Evolutionary conservation across 2,888 invertebrate genomes (phyloP), one percentile per base, ranked within the genome.

Genomic region (Drosophila melanosoma): DNA sequence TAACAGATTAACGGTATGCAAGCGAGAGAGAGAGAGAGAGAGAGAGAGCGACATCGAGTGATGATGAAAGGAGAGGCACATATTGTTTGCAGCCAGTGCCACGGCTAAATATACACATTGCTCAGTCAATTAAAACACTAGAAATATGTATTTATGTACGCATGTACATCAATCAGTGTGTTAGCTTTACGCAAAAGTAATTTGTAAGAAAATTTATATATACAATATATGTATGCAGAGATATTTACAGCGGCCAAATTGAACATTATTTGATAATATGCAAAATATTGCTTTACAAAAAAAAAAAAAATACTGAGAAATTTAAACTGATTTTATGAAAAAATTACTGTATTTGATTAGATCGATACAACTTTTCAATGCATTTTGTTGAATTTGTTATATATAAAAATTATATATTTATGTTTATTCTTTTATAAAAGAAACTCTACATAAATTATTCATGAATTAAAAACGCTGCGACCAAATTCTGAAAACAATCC

Each of bases 111-210:
- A 76, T 69, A 69, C 66, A 65, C 69, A 73, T 54, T 81, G 79
- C 68, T 73, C 81, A 77, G 79, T 79, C 81, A 79, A 77, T 79
- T 81, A 81, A 78, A 76, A 75, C 33, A 67, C 38, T 40, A 52
- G 42, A 33, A 42, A 62, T 54, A 23, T 56, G 54, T 56, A 38
- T 56, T n/a, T 23, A 48, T n/a, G 38, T 40, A 53, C 33, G 61
- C 63, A 33, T 67, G 38, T 51, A 26, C 11, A 64, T n/a, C 48
- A 42, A 40, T 59, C 53, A 54, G 29, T 54, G 40, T 32, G 49
- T 65, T 57, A 76, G 68, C 74, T 74, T 74, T 74, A 33, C 64
- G 65, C 63, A 49, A 57, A 20, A 51, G 20, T 60, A 77, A 77
- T 74, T 78, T 62, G 26, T 65, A 66, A 33, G 26, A 57, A 74